Base-by-base conservation (phyloP, 92 coral and sea anemone species). In the Virgularia gustaviana region DNA sequence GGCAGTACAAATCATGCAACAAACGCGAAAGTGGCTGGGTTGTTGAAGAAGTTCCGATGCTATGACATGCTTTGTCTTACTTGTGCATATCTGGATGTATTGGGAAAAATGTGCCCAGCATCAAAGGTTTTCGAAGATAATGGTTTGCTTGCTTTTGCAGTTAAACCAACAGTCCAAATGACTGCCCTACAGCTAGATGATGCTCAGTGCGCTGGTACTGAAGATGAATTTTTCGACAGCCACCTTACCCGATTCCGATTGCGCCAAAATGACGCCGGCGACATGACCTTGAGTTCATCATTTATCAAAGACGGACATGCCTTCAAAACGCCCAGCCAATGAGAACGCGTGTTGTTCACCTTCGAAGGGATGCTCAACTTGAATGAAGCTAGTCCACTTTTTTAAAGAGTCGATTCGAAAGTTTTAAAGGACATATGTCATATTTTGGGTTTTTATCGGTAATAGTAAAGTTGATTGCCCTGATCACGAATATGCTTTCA, bases 51-150 rank as follows among this genome's bases (percentile, higher is more conserved):
- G 20, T 60, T 60, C 66, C 66, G 2, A 6, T 60, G 29, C 3
- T 60, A 60, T 25, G 35, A 27, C 44, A 61, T 61, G 68, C 9
- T 63, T 30, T 63, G 51, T 35, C 18, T 63, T 47, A 33, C 42
- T 22, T 36, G 31, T 28, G 42, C 49, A 0, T 33, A 63, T 52
- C 28, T 63, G 28, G 49, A 63, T 36, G 27, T 63, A 9, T 36
- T 63, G 44, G 51, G 42, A 63, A 63, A 63, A 36, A 34, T 54
- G 12, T 25, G 0, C 39, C 24, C 71, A 63, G 53, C 71, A 6
- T 63, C 53, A 20, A 63, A 37, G 25, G 44, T 63, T 54, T 63
- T 63, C 16, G 71, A 63, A 37, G 29, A 54, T 63, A 36, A 63
- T 16, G 71, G 71, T 6, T 53, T 63, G 6, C 29, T 63, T 29